phyloP scores from a whole-genome alignment of 2,888 invertebrate genomes.

The Charanyca ferruginea region DNA sequence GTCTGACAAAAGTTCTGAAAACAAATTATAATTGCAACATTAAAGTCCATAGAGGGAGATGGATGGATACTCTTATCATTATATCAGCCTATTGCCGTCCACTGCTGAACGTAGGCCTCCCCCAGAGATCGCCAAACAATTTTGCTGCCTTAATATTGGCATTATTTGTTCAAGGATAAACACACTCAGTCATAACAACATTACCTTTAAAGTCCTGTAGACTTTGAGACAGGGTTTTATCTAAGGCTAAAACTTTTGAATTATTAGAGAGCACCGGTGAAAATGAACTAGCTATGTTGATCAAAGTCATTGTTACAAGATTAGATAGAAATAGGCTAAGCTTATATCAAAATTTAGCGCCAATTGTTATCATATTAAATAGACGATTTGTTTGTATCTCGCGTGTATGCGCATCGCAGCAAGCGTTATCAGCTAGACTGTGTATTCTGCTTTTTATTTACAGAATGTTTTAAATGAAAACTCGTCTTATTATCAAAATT shows the following conservation, averaged over 20 bases:
- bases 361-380: constrained; percentile 14
- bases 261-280: constrained; percentile 65
- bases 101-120: no score
- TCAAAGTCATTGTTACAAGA: constrained; percentile 40
- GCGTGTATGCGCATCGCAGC: background rate
- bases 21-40: constrained; percentile 3
- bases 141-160: background rate
- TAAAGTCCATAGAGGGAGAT: background rate
- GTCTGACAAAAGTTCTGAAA: constrained; percentile 80
- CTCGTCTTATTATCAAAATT: background rate
- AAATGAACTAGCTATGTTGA: constrained; percentile 42
- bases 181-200: background rate
- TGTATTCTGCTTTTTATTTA: background rate
- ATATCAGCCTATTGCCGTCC: no score
- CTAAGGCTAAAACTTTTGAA: constrained; percentile 73
- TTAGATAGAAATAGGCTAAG: background rate
- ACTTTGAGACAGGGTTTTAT: constrained; percentile 75
- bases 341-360: constrained; percentile 32
- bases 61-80: no score
- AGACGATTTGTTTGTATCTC: background rate
- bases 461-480: background rate
- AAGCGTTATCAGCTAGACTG: background rate
- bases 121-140: no score
- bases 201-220: constrained; percentile 77
- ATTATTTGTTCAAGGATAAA: background rate